Percentiles rank a stretch among this genome's conserved stretches.
These are phyloP conservation scores for Aphelenchoides avenae DNA, from an alignment of 1,140 invertebrate genomes.

Conservation along the genomic window DNA sequence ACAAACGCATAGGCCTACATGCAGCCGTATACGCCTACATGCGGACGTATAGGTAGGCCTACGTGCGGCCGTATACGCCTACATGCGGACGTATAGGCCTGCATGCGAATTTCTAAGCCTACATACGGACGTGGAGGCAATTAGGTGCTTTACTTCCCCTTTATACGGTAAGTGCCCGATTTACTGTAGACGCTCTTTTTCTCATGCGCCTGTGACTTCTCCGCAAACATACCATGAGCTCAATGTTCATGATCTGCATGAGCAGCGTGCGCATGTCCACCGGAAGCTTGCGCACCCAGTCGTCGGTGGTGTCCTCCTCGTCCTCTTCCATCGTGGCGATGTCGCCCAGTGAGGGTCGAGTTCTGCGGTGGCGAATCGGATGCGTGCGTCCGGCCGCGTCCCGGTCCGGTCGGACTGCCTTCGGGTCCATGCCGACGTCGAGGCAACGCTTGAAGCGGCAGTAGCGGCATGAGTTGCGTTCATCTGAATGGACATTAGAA, in stretches of 20 bases:
- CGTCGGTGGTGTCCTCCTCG: conserved; percentile 32
- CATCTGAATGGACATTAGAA: conserved; percentile 32
- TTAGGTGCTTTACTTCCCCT: too few relatives aligned
- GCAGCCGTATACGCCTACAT: too few relatives aligned
- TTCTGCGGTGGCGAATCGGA: conserved; percentile 47
- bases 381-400: conserved; percentile 56
- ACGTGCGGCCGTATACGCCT: too few relatives aligned
- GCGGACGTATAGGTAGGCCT: too few relatives aligned
- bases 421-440: conserved; percentile 59
- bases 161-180: too few relatives aligned
- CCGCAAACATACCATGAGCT: conserved; percentile 46
- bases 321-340: conserved; percentile 35
- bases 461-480: conserved; percentile 56
- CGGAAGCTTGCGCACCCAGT: conserved; percentile 55
- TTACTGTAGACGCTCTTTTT: too few relatives aligned
- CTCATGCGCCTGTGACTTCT: conserved; percentile 18
- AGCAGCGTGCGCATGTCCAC: conserved; percentile 57
- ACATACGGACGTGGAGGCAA: too few relatives aligned
- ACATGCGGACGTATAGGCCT: too few relatives aligned
- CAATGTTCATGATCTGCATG: conserved; percentile 57
- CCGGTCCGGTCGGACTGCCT: conserved; percentile 54
- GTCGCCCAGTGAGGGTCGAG: conserved; percentile 40
- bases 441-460: conserved; percentile 59
- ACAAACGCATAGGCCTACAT: too few relatives aligned
- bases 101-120: too few relatives aligned